phyloP scores from a whole-genome alignment of 2,113 vertebrate species.

The Saguinus midas region DNA sequence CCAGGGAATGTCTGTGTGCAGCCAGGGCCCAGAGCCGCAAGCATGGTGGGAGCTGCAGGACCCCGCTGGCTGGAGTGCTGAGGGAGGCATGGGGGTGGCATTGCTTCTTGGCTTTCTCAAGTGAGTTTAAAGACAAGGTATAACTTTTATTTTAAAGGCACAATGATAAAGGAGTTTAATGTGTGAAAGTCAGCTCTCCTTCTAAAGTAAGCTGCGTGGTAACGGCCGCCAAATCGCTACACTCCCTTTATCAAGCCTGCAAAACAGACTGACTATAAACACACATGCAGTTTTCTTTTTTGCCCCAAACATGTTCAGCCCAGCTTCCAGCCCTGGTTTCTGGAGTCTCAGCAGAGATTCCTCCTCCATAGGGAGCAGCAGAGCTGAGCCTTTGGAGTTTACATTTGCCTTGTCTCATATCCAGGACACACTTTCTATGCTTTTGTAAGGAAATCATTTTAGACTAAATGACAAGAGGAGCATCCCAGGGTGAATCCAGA shows the following conservation, averaged over 20 bases:
- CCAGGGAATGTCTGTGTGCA: neutral
- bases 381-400: neutral
- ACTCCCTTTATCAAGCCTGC: neutral
- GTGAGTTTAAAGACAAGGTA: neutral
- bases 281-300: neutral
- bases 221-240: neutral
- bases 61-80: neutral
- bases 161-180: neutral
- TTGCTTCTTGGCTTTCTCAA: neutral
- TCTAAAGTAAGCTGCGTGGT: neutral
- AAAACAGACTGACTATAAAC: neutral
- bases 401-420: neutral
- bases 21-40: neutral
- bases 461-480: neutral
- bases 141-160: neutral
- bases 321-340: neutral
- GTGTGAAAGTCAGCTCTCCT: neutral
- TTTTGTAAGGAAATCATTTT: neutral
- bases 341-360: neutral
- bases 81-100: fast-evolving
- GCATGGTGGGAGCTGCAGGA: fast-evolving
- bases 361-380: no score
- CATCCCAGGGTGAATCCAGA: fast-evolving
- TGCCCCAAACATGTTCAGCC: neutral
- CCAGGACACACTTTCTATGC: neutral